Conservation (phyloP, 2,113 vertebrate species). For the Lynx canadensis region DNA sequence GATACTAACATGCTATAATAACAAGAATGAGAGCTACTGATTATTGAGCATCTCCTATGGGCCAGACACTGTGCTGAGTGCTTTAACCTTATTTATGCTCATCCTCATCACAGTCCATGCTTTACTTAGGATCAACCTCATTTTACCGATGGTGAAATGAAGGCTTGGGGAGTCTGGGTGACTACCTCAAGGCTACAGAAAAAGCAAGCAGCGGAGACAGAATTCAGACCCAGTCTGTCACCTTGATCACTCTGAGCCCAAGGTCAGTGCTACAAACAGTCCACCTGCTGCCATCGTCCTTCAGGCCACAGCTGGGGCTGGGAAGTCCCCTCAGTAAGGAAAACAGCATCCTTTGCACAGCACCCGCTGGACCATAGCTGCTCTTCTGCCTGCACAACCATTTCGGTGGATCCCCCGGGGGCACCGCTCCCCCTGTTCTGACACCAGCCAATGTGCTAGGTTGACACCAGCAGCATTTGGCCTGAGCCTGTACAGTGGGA, state of each 20-base stretch:
- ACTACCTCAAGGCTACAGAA: neutral
- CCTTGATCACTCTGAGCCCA: neutral
- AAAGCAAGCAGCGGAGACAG: neutral
- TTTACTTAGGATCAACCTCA: neutral
- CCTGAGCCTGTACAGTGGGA: neutral
- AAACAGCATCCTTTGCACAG: neutral
- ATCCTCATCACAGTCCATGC: neutral
- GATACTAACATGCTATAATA: neutral
- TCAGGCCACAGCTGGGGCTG: neutral
- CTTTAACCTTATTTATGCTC: neutral
- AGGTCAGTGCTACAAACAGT: neutral
- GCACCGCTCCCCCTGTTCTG: neutral
- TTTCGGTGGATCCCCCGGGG: neutral
- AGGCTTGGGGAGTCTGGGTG: neutral
- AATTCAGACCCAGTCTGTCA: neutral
- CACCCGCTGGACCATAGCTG: neutral
- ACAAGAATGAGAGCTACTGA: neutral
- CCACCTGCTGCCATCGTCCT: neutral
- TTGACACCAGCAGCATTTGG: neutral
- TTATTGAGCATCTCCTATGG: neutral
- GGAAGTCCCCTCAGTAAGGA: neutral
- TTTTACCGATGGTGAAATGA: neutral
- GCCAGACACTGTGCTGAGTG: neutral
- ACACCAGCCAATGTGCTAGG: neutral
- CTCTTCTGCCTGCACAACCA: neutral